Conservation (phyloP, 2,797 vertebrate genomes). For the Sternarchorhynchus goeldii region DNA sequence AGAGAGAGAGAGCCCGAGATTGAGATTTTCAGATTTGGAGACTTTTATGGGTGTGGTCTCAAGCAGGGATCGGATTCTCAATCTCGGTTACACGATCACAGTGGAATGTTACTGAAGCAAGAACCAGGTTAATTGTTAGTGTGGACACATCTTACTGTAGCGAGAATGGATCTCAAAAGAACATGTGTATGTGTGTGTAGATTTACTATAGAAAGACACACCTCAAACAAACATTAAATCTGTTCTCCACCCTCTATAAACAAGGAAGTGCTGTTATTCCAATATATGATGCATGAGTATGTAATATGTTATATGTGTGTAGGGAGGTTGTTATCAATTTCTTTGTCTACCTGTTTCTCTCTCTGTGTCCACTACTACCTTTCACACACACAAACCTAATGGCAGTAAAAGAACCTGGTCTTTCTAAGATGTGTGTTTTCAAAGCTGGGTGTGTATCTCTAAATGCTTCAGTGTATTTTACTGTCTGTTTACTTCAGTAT, state of each 20-base stretch:
- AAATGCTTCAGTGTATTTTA: constrained; percentile 1
- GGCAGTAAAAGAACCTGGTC: not conserved
- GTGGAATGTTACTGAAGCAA: constrained; percentile 36
- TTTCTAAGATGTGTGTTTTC: not conserved
- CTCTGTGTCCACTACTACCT: not conserved
- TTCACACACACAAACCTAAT: not conserved
- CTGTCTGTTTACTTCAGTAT: not conserved
- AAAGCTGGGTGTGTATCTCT: not conserved
- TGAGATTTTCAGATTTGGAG: not conserved
- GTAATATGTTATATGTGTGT: not conserved
- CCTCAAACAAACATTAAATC: not conserved
- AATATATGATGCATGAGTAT: not conserved
- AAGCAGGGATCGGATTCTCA: constrained; percentile 41
- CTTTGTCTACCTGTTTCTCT: constrained; percentile 27
- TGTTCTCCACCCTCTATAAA: constrained; percentile 47
- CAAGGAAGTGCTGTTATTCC: constrained; percentile 22
- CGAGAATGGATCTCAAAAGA: not conserved
- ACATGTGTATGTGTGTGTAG: not conserved
- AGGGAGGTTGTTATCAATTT: constrained; percentile 16
- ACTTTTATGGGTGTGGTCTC: constrained; percentile 14
- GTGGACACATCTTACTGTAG: not conserved
- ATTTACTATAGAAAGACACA: constrained; percentile 5
- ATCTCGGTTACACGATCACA: constrained; percentile 22
- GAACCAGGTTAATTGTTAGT: not conserved
- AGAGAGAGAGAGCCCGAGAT: no score